Percentiles rank a stretch among this genome's conserved stretches.
phyloP scores from a whole-genome alignment of 2,797 vertebrate genomes.

The Scarus forsteni region DNA sequence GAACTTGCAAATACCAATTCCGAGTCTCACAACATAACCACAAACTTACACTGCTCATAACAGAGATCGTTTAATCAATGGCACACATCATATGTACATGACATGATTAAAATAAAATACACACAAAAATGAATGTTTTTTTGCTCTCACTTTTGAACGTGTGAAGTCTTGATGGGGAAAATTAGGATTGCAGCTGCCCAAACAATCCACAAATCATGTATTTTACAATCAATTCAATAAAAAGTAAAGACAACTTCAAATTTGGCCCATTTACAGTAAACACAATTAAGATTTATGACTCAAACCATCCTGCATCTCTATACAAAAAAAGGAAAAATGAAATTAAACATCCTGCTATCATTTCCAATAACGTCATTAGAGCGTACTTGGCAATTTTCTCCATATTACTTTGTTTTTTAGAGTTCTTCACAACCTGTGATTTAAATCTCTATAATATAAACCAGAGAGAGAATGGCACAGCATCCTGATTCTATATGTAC shows the following conservation, averaged over 20 bases:
- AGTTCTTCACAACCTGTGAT: slow-evolving; percentile 20
- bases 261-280: slow-evolving; percentile 52
- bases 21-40: slow-evolving; percentile 24
- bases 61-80: slow-evolving; percentile 32
- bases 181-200: slow-evolving; percentile 35
- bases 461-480: slow-evolving; percentile 42
- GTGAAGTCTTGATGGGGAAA: slow-evolving; percentile 12
- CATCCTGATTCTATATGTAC: slow-evolving; percentile 33
- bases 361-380: slow-evolving; percentile 23
- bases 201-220: slow-evolving; percentile 25
- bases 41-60: slow-evolving; percentile 32
- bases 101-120: slow-evolving; percentile 29
- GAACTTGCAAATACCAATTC: slow-evolving; percentile 30
- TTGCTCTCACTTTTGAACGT: background rate
- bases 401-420: slow-evolving; percentile 10
- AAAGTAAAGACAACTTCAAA: slow-evolving; percentile 18
- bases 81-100: slow-evolving; percentile 57
- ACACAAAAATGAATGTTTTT: slow-evolving; percentile 41
- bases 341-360: slow-evolving; percentile 20
- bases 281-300: slow-evolving; percentile 30
- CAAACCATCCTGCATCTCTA: slow-evolving; percentile 30
- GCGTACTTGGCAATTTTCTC: slow-evolving; percentile 60
- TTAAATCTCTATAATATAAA: slow-evolving; percentile 25
- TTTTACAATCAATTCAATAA: slow-evolving; percentile 7
- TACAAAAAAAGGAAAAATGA: slow-evolving; percentile 33